Percentiles rank a stretch among this genome's conserved stretches.
Conservation (phyloP, 2,113 vertebrate genomes). For the Thomomys bottae region DNA sequence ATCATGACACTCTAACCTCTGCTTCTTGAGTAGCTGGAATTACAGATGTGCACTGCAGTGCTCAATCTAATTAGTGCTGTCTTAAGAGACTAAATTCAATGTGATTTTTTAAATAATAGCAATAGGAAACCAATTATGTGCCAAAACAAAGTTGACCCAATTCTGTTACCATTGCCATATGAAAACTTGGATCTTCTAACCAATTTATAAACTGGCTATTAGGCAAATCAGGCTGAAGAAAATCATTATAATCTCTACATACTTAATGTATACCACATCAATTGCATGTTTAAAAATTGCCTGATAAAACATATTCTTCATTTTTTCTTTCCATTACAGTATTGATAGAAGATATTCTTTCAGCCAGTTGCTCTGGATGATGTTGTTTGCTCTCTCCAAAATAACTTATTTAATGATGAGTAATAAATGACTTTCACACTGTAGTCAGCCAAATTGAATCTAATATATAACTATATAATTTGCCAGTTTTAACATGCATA, state of each 20-base stretch:
- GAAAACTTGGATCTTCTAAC: not conserved
- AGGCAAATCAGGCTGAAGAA: not conserved
- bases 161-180: not conserved
- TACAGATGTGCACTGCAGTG: too few relatives aligned
- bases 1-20: too few relatives aligned
- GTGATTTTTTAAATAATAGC: not conserved
- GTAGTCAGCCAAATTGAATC: not conserved
- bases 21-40: too few relatives aligned
- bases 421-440: slow-evolving; percentile 27
- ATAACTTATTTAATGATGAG: slow-evolving; percentile 32
- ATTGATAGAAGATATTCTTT: not conserved
- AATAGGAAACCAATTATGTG: slow-evolving; percentile 1
- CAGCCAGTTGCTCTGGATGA: not conserved
- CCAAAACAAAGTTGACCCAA: not conserved
- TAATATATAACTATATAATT: slow-evolving; percentile 34
- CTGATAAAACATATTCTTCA: not conserved
- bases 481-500: slow-evolving; percentile 30
- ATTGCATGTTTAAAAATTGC: slow-evolving; percentile 8
- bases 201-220: not conserved
- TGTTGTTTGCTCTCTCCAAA: slow-evolving; percentile 10
- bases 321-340: not conserved
- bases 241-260: not conserved
- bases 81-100: not conserved
- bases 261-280: not conserved
- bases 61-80: not conserved